A percentile compares a stretch with the other conserved stretches of the same genome.
These are phyloP conservation scores for Melanocharis versteri DNA, from an alignment of 2,113 vertebrate genomes.

Conservation along the genomic window DNA sequence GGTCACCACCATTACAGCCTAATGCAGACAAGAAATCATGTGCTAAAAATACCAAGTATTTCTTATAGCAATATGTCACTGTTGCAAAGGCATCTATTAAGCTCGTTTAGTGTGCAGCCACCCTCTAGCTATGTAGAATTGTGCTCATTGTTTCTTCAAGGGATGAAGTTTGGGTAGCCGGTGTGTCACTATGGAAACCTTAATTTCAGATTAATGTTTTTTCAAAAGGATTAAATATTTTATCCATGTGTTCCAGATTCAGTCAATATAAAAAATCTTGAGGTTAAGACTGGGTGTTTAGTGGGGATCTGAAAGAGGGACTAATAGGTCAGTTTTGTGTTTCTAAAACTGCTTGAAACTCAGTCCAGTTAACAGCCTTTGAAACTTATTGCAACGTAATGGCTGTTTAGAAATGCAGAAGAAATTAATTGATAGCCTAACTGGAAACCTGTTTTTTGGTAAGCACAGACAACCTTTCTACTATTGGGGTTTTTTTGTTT, in stretches of 20 bases:
- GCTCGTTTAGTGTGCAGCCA: not conserved
- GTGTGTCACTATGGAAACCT: not conserved
- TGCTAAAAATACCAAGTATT: not conserved
- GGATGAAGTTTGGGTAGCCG: not conserved
- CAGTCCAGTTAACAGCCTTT: not conserved
- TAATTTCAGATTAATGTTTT: not conserved
- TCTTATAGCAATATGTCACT: not conserved
- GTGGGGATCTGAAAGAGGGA: not conserved
- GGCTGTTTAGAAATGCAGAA: not conserved
- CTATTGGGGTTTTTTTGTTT: no score
- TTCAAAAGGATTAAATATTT: not conserved
- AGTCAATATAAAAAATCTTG: not conserved
- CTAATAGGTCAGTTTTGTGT: not conserved
- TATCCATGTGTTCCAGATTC: not conserved
- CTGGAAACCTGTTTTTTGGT: not conserved
- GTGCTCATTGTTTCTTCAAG: not conserved
- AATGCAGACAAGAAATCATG: not conserved
- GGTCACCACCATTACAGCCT: not conserved
- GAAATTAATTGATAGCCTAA: not conserved
- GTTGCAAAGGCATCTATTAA: not conserved
- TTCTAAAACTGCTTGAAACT: not conserved
- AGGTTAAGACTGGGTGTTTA: not conserved
- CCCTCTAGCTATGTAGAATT: not conserved
- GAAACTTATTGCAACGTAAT: not conserved
- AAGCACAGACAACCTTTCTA: not conserved